Evolutionary conservation across 2,797 vertebrate species (phyloP), one percentile per base, ranked within the genome.

Genomic region (Labroides dimidiatus): DNA sequence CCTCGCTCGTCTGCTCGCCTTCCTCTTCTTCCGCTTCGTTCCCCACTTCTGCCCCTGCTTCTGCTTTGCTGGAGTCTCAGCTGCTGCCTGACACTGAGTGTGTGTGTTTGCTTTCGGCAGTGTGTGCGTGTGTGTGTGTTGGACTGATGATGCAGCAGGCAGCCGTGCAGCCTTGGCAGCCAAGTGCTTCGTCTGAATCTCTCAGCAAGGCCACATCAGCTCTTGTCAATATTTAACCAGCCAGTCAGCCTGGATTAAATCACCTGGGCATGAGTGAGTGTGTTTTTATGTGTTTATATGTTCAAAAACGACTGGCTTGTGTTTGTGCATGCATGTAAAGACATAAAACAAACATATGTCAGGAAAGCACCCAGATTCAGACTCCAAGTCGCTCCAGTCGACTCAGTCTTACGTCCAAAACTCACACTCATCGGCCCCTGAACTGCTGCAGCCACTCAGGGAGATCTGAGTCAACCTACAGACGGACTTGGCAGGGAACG

Each of bases 151-250:
- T 85, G 83, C 84, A 77, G 87, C 89, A 84, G 52, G 61, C 73
- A 78, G 73, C 37, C 39, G 56, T 72, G 80, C 69, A 88, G 79
- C 73, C 47, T 77, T 61, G 72, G 72, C 87, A 81, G 78, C 37
- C n/a, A 82, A 85, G 75, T 72, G 80, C 78, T 64, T 77, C 19
- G 33, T 82, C 81, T 85, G 82, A 74, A 69, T 81, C 13, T 64
- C 48, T 80, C 71, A 14, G 53, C 12, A 10, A 84, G 82, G 81
- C 82, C 89, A 81, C 78, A 84, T 80, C 80, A 84, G 69, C 84
- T 88, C 87, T 92, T 90, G 91, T 94, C 93, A 95, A 95, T 95
- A 94, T 94, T 96, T 95, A 95, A 96, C 91, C 85, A 90, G 82
- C 83, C 59, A 90, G 87, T 93, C 91, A 85, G 86, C 80, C 74